A percentile compares a stretch with the other conserved stretches of the same genome.
Evolutionary conservation across 1,140 invertebrate genomes (phyloP).

Genomic region (Pogonomyrmex barbatus): DNA sequence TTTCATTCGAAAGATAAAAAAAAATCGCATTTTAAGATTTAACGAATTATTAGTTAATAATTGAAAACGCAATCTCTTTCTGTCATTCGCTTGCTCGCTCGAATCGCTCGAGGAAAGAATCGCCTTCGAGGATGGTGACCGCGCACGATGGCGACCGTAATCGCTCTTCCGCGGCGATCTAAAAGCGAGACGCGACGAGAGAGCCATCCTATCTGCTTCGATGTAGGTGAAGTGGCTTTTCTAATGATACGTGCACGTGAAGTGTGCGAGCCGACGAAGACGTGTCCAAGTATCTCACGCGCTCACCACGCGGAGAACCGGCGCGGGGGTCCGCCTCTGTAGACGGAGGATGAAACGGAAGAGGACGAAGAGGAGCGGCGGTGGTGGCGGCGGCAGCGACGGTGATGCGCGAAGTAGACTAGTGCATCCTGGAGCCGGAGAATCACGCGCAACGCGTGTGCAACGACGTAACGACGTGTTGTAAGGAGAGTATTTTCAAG

Average conservation of each 20-base stretch:
- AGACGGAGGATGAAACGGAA: constrained; percentile 26
- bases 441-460: constrained; percentile 76
- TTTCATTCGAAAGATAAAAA: background rate
- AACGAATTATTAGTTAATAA: background rate
- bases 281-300: constrained; percentile 42
- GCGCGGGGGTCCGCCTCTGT: background rate
- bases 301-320: background rate
- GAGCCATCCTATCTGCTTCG: constrained; percentile 67
- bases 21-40: background rate
- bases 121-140: constrained; percentile 25
- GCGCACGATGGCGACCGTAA: constrained; percentile 69
- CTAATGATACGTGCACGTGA: constrained; percentile 76
- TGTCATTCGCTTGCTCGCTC: background rate
- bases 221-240: constrained; percentile 83
- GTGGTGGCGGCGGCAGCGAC: constrained; percentile 43
- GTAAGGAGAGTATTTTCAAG: constrained; percentile 84
- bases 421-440: constrained; percentile 80
- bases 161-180: constrained; percentile 58
- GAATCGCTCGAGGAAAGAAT: constrained; percentile 8
- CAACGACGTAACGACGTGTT: constrained; percentile 82
- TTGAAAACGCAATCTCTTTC: background rate
- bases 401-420: constrained; percentile 82
- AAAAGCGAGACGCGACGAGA: constrained; percentile 70
- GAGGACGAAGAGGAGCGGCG: constrained; percentile 59
- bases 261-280: constrained; percentile 54